Evolutionary conservation across 2,888 invertebrate genomes (phyloP).

Genomic region (Cantharis rufa): DNA sequence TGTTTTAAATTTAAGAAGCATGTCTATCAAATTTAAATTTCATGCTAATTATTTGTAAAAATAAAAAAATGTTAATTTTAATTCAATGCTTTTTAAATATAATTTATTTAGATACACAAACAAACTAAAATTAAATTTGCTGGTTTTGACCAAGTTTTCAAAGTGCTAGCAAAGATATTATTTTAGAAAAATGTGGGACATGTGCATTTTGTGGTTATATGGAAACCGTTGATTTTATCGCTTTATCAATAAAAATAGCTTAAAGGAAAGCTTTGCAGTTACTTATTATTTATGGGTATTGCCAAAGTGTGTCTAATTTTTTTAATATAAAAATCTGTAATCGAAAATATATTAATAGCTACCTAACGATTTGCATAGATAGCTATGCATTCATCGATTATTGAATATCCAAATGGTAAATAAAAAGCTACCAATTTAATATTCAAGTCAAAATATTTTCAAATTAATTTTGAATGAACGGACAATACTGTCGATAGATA

Average conservation of each 20-base stretch:
- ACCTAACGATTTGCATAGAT: neutral
- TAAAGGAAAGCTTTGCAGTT: neutral
- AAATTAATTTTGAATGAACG: neutral
- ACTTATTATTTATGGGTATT: neutral
- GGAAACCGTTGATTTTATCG: neutral
- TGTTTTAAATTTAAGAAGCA: neutral
- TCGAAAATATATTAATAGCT: neutral
- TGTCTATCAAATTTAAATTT: constrained; percentile 1
- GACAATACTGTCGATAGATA: neutral
- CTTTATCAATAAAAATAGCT: neutral
- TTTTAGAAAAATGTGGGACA: neutral
- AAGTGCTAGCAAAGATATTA: neutral
- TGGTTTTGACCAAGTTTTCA: neutral
- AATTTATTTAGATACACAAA: neutral
- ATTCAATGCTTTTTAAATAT: neutral
- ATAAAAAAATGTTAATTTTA: neutral
- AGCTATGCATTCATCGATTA: neutral
- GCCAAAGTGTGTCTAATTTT: neutral
- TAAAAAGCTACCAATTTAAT: neutral
- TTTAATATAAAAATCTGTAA: neutral
- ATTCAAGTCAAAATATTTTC: neutral
- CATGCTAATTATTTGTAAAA: neutral
- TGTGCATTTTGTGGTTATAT: neutral
- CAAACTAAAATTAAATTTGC: neutral
- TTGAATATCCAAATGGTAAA: neutral